phyloP scores from a whole-genome alignment of 2,113 vertebrate species.

The Oncorhynchus tshawytscha region DNA sequence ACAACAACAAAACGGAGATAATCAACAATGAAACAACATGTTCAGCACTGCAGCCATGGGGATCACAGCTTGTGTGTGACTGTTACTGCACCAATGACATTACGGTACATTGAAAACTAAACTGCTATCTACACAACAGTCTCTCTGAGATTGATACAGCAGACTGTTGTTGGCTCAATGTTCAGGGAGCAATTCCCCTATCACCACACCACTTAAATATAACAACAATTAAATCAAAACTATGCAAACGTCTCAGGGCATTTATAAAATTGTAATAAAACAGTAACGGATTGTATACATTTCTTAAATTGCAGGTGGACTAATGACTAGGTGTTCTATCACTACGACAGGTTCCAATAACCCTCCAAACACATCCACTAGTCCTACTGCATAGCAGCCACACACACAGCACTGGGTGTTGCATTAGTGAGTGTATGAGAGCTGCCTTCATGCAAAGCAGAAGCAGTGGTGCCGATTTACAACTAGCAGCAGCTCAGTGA shows the following conservation, averaged over 20 bases:
- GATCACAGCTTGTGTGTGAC: conserved; percentile 36
- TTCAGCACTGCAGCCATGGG: conserved; percentile 8
- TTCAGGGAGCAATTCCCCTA: not conserved
- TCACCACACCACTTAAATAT: not conserved
- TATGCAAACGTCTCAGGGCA: not conserved
- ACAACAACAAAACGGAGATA: conserved; percentile 27
- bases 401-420: conserved; percentile 23
- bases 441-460: conserved; percentile 52
- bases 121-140: not conserved
- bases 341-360: not conserved
- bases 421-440: conserved; percentile 21
- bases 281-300: not conserved
- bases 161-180: not conserved
- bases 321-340: not conserved
- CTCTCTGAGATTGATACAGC: not conserved
- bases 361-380: not conserved
- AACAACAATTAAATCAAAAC: conserved; percentile 1
- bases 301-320: not conserved
- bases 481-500: conserved; percentile 38
- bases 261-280: not conserved
- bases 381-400: too few species aligned
- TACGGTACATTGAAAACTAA: not conserved
- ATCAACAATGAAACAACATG: conserved; percentile 43
- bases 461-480: conserved; percentile 13
- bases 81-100: conserved; percentile 38